These are phyloP conservation scores for Gambusia holbrooki DNA, from an alignment of 2,113 vertebrate species.

Conservation along the genomic window DNA sequence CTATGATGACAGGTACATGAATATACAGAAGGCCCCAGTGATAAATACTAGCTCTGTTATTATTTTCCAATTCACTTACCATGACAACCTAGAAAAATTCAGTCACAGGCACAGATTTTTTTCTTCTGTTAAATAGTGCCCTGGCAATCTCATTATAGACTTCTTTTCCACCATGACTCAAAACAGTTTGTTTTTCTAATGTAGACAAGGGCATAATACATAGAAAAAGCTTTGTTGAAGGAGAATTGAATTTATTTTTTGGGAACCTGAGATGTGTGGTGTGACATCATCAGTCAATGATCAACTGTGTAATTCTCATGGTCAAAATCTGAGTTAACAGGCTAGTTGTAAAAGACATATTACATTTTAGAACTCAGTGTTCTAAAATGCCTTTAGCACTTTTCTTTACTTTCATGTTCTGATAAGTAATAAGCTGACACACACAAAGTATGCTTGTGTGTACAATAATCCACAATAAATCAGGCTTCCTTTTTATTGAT, in stretches of 20 bases:
- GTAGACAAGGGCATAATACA: background rate
- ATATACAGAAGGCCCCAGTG: background rate
- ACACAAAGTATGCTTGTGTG: too few relatives aligned
- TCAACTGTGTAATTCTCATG: background rate
- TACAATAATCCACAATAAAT: too few relatives aligned
- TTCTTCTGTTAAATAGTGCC: background rate
- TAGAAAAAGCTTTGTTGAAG: background rate
- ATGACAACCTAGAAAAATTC: background rate
- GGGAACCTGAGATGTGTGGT: background rate
- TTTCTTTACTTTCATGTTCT: too few relatives aligned
- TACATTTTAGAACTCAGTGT: background rate
- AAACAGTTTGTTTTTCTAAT: background rate
- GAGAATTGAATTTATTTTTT: background rate
- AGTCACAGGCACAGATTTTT: too few relatives aligned
- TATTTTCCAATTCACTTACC: background rate
- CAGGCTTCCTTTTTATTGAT: too few relatives aligned
- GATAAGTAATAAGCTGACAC: too few relatives aligned
- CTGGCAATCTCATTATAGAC: background rate
- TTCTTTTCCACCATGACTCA: background rate
- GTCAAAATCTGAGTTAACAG: background rate
- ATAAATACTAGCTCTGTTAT: background rate
- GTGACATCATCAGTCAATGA: background rate
- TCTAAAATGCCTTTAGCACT: too few relatives aligned
- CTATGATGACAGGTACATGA: background rate
- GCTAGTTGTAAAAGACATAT: background rate